These are phyloP conservation scores for Desmodus rotundus DNA, from an alignment of 2,113 vertebrate species.

Conservation along the genomic window DNA sequence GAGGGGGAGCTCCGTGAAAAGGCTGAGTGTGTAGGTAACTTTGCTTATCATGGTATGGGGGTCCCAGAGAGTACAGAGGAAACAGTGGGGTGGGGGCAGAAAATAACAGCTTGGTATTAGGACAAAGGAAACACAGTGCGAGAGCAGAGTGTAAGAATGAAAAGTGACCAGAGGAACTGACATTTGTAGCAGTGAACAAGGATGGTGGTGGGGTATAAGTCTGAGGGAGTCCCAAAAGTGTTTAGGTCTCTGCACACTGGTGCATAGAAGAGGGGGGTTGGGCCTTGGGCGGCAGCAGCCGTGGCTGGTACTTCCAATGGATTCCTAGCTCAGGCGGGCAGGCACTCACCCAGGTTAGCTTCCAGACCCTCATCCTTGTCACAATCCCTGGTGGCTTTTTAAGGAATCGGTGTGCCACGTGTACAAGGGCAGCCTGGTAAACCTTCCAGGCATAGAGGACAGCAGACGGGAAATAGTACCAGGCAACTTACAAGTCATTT, in stretches of 20 bases:
- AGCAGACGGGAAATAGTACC: background rate
- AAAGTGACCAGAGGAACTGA: background rate
- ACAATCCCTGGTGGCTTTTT: background rate
- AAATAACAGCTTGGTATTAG: background rate
- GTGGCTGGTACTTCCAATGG: background rate
- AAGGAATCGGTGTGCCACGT: background rate
- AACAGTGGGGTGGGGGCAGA: background rate
- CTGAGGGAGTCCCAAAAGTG: background rate
- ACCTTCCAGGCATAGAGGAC: background rate
- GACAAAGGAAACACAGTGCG: background rate
- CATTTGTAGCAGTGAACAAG: background rate
- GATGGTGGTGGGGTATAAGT: rapidly evolving
- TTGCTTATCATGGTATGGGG: background rate
- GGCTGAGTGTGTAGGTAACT: background rate
- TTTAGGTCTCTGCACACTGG: too few relatives aligned
- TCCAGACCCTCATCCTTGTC: background rate
- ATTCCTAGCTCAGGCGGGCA: background rate
- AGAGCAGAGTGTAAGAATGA: background rate
- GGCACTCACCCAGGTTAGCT: background rate
- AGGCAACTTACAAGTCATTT: background rate
- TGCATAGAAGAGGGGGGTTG: background rate
- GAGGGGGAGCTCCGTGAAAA: background rate
- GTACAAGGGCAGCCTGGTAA: background rate
- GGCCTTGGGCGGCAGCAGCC: background rate
- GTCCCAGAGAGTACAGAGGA: background rate